phyloP scores from a whole-genome alignment of 2,888 invertebrate species.

The Rhingia rostrata region DNA sequence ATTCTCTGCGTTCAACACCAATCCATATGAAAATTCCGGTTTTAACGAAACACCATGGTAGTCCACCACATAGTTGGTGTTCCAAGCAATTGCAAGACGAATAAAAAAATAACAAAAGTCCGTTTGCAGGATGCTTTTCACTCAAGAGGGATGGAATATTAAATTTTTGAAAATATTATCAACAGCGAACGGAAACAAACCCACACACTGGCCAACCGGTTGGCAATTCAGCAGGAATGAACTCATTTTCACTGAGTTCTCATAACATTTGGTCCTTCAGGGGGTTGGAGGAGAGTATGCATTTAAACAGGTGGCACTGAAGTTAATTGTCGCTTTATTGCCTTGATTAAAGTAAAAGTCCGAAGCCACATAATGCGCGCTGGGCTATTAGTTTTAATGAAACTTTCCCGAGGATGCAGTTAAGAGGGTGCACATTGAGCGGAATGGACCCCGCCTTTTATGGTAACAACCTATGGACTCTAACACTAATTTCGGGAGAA shows the following conservation, averaged over 20 bases:
- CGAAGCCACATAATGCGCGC: constrained; percentile 67
- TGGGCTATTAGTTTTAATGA: constrained; percentile 73
- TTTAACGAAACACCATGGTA: constrained; percentile 38
- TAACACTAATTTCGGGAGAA: constrained; percentile 50
- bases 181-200: constrained; percentile 14
- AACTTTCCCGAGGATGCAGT: constrained; percentile 63
- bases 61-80: not conserved
- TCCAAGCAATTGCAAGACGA: not conserved
- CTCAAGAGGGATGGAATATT: constrained; percentile 57
- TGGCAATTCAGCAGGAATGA: constrained; percentile 41
- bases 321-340: constrained; percentile 72
- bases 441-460: constrained; percentile 30
- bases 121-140: no score
- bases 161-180: constrained; percentile 45
- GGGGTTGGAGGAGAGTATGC: constrained; percentile 2
- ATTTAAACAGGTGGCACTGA: constrained; percentile 72
- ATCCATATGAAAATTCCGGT: constrained; percentile 33
- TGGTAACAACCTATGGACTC: constrained; percentile 31
- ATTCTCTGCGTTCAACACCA: constrained; percentile 37
- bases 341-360: constrained; percentile 72
- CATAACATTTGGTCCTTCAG: not conserved
- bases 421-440: constrained; percentile 33
- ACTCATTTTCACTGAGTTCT: constrained; percentile 1
- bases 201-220: constrained; percentile 12
- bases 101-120: no score